These are phyloP conservation scores for Scaptomyza cyrtandrae DNA, from an alignment of 2,888 invertebrate genomes.

Conservation along the genomic window DNA sequence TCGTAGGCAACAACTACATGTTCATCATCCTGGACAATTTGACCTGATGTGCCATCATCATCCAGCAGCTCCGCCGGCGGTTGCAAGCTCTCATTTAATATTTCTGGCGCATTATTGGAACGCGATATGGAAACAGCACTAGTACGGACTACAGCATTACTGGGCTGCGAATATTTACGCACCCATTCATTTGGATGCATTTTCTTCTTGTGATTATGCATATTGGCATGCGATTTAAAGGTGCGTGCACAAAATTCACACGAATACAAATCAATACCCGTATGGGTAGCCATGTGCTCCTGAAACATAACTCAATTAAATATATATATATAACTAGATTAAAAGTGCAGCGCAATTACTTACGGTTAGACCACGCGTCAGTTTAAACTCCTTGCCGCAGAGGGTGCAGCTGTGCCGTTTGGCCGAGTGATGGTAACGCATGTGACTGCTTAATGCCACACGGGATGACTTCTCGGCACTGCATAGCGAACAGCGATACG, in stretches of 20 bases:
- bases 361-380: conserved; percentile 60
- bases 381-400: conserved; percentile 69
- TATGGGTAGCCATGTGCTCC: conserved; percentile 84
- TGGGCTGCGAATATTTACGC: conserved; percentile 69
- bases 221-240: conserved; percentile 83
- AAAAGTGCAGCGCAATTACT: conserved; percentile 12
- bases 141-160: neutral
- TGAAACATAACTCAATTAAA: conserved; percentile 20
- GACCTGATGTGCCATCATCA: conserved; percentile 4
- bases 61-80: conserved; percentile 12
- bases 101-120: neutral
- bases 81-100: neutral
- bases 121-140: neutral
- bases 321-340: neutral
- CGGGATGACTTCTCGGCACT: conserved; percentile 68
- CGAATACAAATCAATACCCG: conserved; percentile 82
- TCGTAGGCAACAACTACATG: conserved; percentile 21
- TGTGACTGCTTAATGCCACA: conserved; percentile 66
- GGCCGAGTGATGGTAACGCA: conserved; percentile 71
- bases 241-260: conserved; percentile 82
- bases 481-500: conserved; percentile 63
- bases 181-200: conserved; percentile 82
- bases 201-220: conserved; percentile 83
- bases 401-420: conserved; percentile 70
- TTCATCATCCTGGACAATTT: neutral